phyloP scores from a whole-genome alignment of 30 jellyfish, hydroid and myxozoan genomes.

The Nemopilema nomurai region DNA sequence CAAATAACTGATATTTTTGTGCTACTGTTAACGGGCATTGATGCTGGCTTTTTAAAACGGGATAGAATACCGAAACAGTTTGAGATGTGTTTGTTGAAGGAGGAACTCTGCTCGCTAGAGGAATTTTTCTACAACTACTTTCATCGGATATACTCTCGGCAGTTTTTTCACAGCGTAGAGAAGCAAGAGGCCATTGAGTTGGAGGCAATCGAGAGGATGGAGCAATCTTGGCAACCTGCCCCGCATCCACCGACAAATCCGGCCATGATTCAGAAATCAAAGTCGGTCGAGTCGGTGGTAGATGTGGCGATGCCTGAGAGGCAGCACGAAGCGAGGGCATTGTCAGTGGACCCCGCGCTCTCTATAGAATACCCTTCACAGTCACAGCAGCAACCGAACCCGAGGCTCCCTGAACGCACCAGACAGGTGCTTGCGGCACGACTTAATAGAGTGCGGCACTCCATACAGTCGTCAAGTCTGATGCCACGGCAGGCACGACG shows the following conservation, averaged over 20 bases:
- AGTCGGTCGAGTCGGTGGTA: conserved; percentile 26
- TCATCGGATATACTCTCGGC: conserved; percentile 79
- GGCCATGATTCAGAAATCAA: conserved; percentile 2
- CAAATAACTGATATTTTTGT: conserved; percentile 84
- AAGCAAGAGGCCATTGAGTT: conserved; percentile 28
- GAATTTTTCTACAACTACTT: conserved; percentile 81
- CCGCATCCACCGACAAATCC: neutral
- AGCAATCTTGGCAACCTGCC: conserved; percentile 35
- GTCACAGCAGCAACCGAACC: neutral
- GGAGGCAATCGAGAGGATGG: conserved; percentile 16
- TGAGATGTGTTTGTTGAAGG: conserved; percentile 63
- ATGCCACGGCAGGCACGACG: conserved; percentile 16
- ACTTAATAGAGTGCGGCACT: conserved; percentile 5
- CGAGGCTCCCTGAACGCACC: conserved; percentile 6
- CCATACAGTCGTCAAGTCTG: conserved; percentile 20
- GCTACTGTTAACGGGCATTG: conserved; percentile 86
- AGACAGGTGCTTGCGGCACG: conserved; percentile 18
- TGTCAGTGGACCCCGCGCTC: neutral
- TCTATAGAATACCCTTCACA: neutral
- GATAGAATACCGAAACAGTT: conserved; percentile 77
- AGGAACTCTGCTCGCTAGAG: conserved; percentile 67
- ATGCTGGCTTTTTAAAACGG: conserved; percentile 59
- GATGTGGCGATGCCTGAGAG: conserved; percentile 9
- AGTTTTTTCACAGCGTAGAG: conserved; percentile 18
- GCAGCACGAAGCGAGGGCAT: neutral